Evolutionary conservation across 37 sponge, comb jelly and placozoan genomes (phyloP).

Genomic region (Bolinopsis microptera): DNA sequence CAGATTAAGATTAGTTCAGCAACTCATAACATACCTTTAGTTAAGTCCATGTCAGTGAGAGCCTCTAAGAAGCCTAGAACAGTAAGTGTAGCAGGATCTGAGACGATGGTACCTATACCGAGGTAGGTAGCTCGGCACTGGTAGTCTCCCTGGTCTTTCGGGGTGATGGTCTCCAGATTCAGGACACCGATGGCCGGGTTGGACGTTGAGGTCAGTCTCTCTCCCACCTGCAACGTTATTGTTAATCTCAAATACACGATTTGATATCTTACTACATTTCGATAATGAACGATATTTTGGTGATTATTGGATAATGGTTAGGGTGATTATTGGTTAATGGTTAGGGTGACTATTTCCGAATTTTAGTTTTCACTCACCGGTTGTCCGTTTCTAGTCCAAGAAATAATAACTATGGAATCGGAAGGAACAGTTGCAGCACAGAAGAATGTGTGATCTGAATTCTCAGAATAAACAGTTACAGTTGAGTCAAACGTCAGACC

Average conservation of each 20-base stretch:
- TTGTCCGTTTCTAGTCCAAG: constrained; percentile 30
- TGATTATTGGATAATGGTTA: too few relatives aligned
- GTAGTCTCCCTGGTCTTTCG: not conserved
- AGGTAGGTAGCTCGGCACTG: constrained; percentile 11
- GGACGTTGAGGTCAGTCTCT: not conserved
- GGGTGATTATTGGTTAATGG: too few relatives aligned
- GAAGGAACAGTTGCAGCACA: not conserved
- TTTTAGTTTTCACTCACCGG: not conserved
- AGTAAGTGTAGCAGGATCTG: not conserved
- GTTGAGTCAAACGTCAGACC: not conserved
- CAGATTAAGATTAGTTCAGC: too few relatives aligned
- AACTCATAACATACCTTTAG: not conserved
- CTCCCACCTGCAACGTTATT: constrained; percentile 11
- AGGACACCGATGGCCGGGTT: not conserved
- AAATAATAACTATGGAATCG: not conserved
- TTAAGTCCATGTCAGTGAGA: not conserved
- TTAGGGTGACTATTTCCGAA: too few relatives aligned
- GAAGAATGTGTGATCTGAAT: constrained; percentile 8
- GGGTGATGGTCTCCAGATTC: not conserved
- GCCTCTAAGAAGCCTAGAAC: not conserved
- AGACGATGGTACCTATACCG: not conserved
- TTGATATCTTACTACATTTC: too few relatives aligned
- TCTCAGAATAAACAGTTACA: not conserved
- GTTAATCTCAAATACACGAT: too few relatives aligned
- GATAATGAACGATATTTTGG: too few relatives aligned